Evolutionary conservation across 2,888 invertebrate species (phyloP), one percentile per base, ranked within the genome.

Genomic region (Lasioglossum pauxillum): DNA sequence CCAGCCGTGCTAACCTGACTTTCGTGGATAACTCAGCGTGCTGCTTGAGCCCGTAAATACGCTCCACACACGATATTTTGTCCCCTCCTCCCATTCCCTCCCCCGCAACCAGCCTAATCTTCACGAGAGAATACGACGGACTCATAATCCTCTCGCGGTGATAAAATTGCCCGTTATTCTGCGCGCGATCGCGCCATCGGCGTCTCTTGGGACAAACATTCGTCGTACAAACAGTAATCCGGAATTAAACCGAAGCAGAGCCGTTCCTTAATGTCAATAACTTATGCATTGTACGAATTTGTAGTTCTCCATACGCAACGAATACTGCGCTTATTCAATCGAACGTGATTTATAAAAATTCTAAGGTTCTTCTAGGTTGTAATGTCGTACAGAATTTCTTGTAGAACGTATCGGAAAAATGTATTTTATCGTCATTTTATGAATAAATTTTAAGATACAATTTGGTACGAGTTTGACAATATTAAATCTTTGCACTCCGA

Each of bases 11-110:
- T 86, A 86, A 88, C 89, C 90, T 89, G 92, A 91, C 92, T 92
- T 90, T 88, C 91, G 83, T 88, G 92, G 90, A 91, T 92, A 91
- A 91, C 90, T 91, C 91, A 82, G 79, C 88, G 84, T 88, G 86
- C 82, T 78, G 67, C 84, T 69, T 75, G 77, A 85, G 80, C 79
- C 84, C 79, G 86, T 85, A 90, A 90, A 90, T 84, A 82, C 85
- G 75, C 53, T 88, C 69, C 83, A 86, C 78, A 79, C 84, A 75
- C 82, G 78, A 79, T 79, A 80, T 77, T 75, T 82, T 77, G 71
- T 69, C 38, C 78, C 71, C 46, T 38, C 35, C n/a, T 12, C n/a
- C 10, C 23, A 4, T 57, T 57, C 57, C n/a, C 64, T 31, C 64
- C 64, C 60, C 73, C 71, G 69, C 78, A 80, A 86, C 41, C 53